Evolutionary conservation across 2,888 invertebrate species (phyloP).

Genomic region (Ctena decussata): DNA sequence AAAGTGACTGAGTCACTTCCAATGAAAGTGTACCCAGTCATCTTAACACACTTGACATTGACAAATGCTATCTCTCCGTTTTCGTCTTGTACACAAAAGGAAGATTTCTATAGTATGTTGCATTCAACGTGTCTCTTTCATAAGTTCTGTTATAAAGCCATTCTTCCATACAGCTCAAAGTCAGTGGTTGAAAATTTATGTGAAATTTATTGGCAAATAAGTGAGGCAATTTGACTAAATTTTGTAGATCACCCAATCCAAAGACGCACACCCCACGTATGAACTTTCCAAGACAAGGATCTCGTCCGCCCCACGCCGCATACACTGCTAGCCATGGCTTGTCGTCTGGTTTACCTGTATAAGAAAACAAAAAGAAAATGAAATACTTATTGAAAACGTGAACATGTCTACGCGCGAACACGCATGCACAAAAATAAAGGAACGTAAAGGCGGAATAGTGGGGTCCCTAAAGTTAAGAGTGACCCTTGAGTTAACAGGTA

Average conservation of each 20-base stretch:
- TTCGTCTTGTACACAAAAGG: conserved; percentile 50
- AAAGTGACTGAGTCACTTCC: not conserved
- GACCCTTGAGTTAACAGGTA: too few species aligned
- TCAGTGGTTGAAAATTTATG: conserved; percentile 76
- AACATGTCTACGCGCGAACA: too few species aligned
- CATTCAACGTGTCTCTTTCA: conserved; percentile 16
- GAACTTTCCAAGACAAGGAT: conserved; percentile 77
- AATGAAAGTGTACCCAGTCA: not conserved
- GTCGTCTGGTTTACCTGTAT: conserved; percentile 68
- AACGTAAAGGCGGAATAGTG: too few species aligned
- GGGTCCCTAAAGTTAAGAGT: too few species aligned
- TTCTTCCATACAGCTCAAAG: conserved; percentile 83
- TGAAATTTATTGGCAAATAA: conserved; percentile 85
- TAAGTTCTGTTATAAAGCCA: conserved; percentile 75
- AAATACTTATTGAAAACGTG: too few species aligned
- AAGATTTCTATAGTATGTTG: conserved; percentile 56
- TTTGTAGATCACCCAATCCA: conserved; percentile 78
- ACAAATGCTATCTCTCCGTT: not conserved
- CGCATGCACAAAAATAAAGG: too few species aligned
- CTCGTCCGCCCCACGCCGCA: conserved; percentile 78
- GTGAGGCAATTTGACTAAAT: conserved; percentile 71
- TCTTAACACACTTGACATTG: not conserved
- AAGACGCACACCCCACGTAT: conserved; percentile 83
- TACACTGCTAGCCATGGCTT: conserved; percentile 81
- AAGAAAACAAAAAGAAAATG: not conserved